Evolutionary conservation across 2,888 invertebrate species (phyloP).

Genomic region (Macrophya alboannulata): DNA sequence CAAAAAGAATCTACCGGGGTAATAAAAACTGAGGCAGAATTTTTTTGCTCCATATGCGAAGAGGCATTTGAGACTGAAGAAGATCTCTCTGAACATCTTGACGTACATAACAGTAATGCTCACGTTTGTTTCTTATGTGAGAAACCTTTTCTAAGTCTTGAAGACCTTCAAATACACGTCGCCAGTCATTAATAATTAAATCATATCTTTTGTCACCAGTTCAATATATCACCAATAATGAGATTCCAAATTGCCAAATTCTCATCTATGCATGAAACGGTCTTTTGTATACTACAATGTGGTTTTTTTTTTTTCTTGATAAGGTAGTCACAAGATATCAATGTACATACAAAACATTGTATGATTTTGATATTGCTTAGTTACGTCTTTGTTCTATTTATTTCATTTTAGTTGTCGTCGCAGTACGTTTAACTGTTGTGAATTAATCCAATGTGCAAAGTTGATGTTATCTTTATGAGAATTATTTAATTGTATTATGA

Average conservation of each 20-base stretch:
- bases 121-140: conserved; percentile 76
- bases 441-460: conserved; percentile 12
- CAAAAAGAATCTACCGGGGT: conserved; percentile 67
- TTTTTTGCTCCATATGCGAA: conserved; percentile 74
- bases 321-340: neutral
- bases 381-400: neutral
- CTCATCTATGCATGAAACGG: neutral
- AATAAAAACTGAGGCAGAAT: conserved; percentile 64
- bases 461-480: neutral
- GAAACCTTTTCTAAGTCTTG: conserved; percentile 72
- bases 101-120: conserved; percentile 72
- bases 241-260: conserved; percentile 11
- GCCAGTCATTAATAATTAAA: conserved; percentile 73
- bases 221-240: neutral
- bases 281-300: neutral
- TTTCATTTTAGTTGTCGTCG: neutral
- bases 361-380: neutral
- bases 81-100: conserved; percentile 73
- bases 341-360: neutral
- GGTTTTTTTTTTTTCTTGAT: neutral
- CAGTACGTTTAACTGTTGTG: neutral
- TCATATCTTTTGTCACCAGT: neutral
- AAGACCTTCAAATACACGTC: conserved; percentile 75
- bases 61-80: conserved; percentile 70
- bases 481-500: neutral